Evolutionary conservation across 2,888 invertebrate species (phyloP).

Genomic region (Dryocosmus kuriphilus): DNA sequence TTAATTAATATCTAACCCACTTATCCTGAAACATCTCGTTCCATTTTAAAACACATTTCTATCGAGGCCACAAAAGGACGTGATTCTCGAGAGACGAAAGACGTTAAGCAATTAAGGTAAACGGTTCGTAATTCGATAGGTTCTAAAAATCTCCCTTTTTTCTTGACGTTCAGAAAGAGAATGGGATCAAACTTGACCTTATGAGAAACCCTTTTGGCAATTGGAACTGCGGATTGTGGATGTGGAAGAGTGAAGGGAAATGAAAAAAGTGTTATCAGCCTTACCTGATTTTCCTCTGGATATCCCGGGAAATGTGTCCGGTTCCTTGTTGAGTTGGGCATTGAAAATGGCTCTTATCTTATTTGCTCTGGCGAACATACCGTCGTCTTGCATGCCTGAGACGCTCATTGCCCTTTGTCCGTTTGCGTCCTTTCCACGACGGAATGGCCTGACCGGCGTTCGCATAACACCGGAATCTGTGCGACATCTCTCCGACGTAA

Average conservation of each 20-base stretch:
- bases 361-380: conserved; percentile 74
- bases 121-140: conserved; percentile 36
- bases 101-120: conserved; percentile 17
- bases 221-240: background rate
- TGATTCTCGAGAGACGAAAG: conserved; percentile 25
- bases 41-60: background rate
- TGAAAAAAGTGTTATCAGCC: conserved; percentile 43
- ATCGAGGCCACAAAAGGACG: background rate
- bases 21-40: background rate
- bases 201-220: conserved; percentile 22
- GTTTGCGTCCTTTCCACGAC: conserved; percentile 61
- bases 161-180: background rate
- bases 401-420: conserved; percentile 45
- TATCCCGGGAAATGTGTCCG: conserved; percentile 73
- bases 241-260: background rate
- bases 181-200: conserved; percentile 22
- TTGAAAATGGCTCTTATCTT: conserved; percentile 75
- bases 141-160: background rate
- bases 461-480: conserved; percentile 55
- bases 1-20: background rate
- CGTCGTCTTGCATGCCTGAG: conserved; percentile 67
- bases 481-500: conserved; percentile 47
- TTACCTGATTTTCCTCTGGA: conserved; percentile 76
- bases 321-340: conserved; percentile 70
- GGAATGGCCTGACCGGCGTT: conserved; percentile 64